Conservation (phyloP, 2,888 invertebrate genomes). For the Pseudococcus viburni region DNA sequence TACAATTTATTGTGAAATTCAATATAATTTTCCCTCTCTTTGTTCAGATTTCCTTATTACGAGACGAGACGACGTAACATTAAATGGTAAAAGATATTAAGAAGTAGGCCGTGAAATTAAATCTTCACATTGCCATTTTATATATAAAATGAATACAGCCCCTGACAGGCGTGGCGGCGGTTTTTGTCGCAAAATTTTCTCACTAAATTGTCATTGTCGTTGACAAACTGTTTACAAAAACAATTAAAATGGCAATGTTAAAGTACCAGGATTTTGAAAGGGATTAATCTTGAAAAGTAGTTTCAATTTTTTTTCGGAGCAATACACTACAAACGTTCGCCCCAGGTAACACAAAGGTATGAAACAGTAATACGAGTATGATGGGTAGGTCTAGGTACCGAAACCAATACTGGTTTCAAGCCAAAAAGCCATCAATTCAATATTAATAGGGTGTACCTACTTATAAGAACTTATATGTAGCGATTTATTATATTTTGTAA, state of each 20-base stretch:
- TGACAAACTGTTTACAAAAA: neutral
- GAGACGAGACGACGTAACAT: neutral
- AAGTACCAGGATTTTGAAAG: neutral
- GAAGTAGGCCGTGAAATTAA: constrained; percentile 1
- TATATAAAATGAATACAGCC: neutral
- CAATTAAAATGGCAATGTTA: neutral
- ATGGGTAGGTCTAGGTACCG: no score
- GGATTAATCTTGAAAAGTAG: no score
- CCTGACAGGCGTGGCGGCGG: neutral
- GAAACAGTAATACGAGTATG: no score
- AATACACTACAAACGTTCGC: neutral
- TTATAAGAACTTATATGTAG: no score
- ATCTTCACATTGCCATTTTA: neutral
- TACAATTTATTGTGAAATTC: neutral
- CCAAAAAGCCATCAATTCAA: no score
- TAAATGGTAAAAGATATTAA: neutral
- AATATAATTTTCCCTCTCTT: neutral
- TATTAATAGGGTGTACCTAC: no score
- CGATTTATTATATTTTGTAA: no score
- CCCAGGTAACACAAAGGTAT: no score
- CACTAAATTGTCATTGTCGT: neutral
- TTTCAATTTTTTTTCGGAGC: no score
- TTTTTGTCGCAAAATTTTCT: neutral
- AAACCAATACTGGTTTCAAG: no score
- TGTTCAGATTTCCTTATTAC: neutral